Conservation (phyloP, 2,113 vertebrate species). For the Zingel zingel region DNA sequence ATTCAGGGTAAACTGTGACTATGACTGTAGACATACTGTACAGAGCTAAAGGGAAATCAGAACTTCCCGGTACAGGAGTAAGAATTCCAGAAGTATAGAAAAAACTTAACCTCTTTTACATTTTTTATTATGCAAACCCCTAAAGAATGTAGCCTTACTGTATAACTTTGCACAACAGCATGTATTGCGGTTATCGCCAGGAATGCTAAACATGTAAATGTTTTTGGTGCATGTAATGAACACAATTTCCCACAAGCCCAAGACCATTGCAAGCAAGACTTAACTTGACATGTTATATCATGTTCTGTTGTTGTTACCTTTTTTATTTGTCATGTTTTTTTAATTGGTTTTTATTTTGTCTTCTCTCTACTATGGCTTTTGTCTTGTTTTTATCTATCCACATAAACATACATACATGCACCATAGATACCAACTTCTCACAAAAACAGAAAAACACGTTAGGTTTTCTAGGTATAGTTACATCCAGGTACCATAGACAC, state of each 20-base stretch:
- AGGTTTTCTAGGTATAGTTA: no score
- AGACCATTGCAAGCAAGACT: neutral
- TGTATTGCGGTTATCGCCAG: neutral
- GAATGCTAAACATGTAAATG: neutral
- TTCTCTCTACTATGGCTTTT: no score
- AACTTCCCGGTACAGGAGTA: no score
- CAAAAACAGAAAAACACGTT: neutral
- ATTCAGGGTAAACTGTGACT: neutral
- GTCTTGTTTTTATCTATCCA: no score
- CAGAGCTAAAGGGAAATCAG: neutral
- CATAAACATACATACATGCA: neutral
- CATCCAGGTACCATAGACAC: neutral
- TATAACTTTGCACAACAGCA: neutral
- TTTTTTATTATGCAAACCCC: conserved; percentile 2
- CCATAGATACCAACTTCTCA: neutral
- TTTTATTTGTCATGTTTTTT: no score
- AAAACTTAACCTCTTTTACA: neutral
- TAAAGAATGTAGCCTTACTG: neutral
- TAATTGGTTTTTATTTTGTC: no score
- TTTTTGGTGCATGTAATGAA: neutral
- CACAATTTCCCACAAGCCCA: neutral
- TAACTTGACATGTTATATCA: neutral
- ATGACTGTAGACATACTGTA: neutral
- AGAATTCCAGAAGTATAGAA: neutral
- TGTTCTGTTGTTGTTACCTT: neutral